These are phyloP conservation scores for Himantopus leucocephalus DNA, from an alignment of 2,113 vertebrate genomes.

Conservation along the genomic window DNA sequence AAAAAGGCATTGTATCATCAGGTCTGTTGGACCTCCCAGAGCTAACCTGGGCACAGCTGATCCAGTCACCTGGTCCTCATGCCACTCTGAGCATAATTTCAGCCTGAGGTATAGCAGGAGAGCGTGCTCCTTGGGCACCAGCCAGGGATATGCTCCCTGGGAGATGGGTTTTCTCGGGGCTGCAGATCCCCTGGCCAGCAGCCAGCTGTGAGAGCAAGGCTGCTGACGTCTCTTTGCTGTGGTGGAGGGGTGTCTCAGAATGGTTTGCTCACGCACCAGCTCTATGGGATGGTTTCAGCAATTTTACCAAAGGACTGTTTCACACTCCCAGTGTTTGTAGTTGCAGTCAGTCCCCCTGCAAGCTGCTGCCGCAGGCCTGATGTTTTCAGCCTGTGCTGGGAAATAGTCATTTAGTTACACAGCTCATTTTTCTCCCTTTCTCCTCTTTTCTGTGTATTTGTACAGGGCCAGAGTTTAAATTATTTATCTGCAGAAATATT, in stretches of 20 bases:
- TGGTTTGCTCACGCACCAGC: neutral
- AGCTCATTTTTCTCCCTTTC: neutral
- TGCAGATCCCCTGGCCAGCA: neutral
- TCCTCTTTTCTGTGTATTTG: neutral
- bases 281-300: neutral
- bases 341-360: neutral
- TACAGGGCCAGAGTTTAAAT: neutral
- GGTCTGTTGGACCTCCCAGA: neutral
- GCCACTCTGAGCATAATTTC: neutral
- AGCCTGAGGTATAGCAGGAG: neutral
- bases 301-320: neutral
- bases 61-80: rapidly evolving
- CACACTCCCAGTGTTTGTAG: rapidly evolving
- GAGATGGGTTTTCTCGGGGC: rapidly evolving
- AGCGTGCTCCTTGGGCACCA: neutral
- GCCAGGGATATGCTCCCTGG: neutral
- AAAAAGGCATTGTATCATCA: rapidly evolving
- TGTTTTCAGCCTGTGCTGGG: neutral
- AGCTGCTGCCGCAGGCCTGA: neutral
- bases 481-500: neutral
- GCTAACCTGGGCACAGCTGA: neutral
- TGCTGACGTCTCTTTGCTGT: neutral
- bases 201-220: neutral
- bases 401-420: neutral
- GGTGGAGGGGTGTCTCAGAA: neutral